Percentiles rank a stretch among this genome's conserved stretches.
Conservation (phyloP, 2,888 invertebrate genomes). For the Pherbina coryleti region DNA sequence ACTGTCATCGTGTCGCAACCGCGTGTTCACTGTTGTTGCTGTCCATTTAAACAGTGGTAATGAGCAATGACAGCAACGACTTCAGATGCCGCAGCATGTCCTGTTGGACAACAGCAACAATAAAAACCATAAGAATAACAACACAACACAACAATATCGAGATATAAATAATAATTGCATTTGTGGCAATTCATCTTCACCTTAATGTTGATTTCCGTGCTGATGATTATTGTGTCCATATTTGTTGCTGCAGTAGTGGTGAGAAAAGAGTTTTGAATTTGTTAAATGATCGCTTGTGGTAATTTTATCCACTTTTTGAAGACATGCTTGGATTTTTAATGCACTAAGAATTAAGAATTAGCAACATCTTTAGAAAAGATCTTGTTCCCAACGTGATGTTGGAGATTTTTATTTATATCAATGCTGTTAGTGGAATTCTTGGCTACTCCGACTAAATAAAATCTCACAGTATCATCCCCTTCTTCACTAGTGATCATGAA, state of each 20-base stretch:
- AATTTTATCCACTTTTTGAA: neutral
- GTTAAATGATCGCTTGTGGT: constrained; percentile 14
- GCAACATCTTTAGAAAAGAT: too few species aligned
- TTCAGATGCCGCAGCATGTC: constrained; percentile 42
- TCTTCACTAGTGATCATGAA: too few species aligned
- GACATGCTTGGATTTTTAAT: neutral
- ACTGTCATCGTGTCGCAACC: constrained; percentile 52
- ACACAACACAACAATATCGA: constrained; percentile 5
- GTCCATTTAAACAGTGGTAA: constrained; percentile 49
- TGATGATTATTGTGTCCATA: neutral
- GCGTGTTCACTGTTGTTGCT: constrained; percentile 17
- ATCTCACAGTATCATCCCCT: too few species aligned
- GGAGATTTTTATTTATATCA: too few species aligned
- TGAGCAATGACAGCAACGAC: constrained; percentile 47
- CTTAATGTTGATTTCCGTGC: constrained; percentile 5
- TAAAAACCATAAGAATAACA: constrained; percentile 29
- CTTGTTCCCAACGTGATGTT: too few species aligned
- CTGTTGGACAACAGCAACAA: constrained; percentile 33
- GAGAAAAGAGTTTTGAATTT: constrained; percentile 23
- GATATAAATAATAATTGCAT: constrained; percentile 5
- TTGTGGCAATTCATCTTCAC: constrained; percentile 41
- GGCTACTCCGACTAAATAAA: too few species aligned
- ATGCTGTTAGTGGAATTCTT: too few species aligned
- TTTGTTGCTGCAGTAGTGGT: neutral
- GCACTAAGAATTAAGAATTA: too few species aligned